Evolutionary conservation across 2,888 invertebrate species (phyloP), one percentile per base, ranked within the genome.

Genomic region (Xestia ashworthii): DNA sequence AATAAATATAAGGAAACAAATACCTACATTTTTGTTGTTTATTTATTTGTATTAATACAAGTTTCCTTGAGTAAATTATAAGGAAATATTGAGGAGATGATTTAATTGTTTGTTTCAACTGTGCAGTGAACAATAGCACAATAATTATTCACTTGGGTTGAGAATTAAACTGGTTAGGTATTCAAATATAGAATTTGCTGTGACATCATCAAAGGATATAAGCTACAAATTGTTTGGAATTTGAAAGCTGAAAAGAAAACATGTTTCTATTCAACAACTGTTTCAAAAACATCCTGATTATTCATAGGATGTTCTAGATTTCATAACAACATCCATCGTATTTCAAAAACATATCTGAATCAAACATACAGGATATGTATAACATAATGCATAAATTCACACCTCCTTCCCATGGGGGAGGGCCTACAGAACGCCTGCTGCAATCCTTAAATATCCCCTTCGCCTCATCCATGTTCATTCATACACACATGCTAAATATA

Each of bases 361-460:
- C n/a, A 67, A 67, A 62, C 14, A n/a, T 32, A 41, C n/a, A 70
- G 32, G n/a, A 71, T 71, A 48, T 46, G 9, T 32, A 25, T 58
- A 46, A 0, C 46, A n/a, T 65, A 41, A 65, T n/a, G 22, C 22
- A 64, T 32, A n/a, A n/a, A n/a, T n/a, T 64, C 41, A 65, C n/a
- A 14, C 14, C n/a, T 44, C 14, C 14, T 14, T 5, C 6, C 5
- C n/a, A 22, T 41, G 41, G n/a, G 6, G 41, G 22, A 12, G 12
- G 41, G 64, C 41, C 12, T 12, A 22, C 41, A 22, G 11, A 64
- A 19, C 41, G 44, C 14, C 5, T 44, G 64, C 14, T 14, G 8
- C 8, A 14, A 44, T 44, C n/a, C 14, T 6, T 14, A 64, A 2
- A 14, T n/a, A 65, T 41, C 14, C 6, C 41, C n/a, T 65, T 44